phyloP scores from a whole-genome alignment of 1,140 invertebrate species.

The Antheraea pernyi region DNA sequence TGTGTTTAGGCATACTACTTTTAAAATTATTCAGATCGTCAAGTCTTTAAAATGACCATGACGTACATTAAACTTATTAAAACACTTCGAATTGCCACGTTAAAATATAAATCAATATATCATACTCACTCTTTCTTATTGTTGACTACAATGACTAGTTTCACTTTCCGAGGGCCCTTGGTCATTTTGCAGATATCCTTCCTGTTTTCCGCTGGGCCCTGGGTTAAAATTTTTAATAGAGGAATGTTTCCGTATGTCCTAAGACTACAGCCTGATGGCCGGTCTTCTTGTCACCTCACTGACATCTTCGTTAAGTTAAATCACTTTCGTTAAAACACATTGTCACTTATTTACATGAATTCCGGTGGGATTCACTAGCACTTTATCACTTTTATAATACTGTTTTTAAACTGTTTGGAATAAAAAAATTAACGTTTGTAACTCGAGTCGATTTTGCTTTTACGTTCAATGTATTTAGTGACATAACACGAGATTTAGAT shows the following conservation, averaged over 20 bases:
- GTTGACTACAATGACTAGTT: conserved; percentile 80
- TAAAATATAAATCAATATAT: conserved; percentile 13
- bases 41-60: too few species aligned
- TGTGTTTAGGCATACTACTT: too few species aligned
- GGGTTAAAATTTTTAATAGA: conserved; percentile 72
- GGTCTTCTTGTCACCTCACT: conserved; percentile 59
- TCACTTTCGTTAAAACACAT: conserved; percentile 44
- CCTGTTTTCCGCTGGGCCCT: conserved; percentile 65
- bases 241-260: conserved; percentile 68
- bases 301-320: conserved; percentile 49
- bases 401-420: conserved; percentile 13
- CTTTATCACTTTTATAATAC: conserved; percentile 34
- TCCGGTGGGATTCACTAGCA: conserved; percentile 35
- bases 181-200: conserved; percentile 77
- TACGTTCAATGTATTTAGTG: conserved; percentile 19
- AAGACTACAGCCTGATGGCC: conserved; percentile 54
- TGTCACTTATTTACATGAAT: conserved; percentile 56
- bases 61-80: too few species aligned
- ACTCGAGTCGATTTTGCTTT: conserved; percentile 32
- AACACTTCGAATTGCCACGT: neutral
- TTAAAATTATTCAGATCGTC: too few species aligned
- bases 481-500: conserved; percentile 27
- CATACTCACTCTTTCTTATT: conserved; percentile 80
- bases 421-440: conserved; percentile 15
- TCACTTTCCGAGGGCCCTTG: conserved; percentile 79